Evolutionary conservation across 2,797 vertebrate species (phyloP).

Genomic region (Pantherophis alleghaniensis): DNA sequence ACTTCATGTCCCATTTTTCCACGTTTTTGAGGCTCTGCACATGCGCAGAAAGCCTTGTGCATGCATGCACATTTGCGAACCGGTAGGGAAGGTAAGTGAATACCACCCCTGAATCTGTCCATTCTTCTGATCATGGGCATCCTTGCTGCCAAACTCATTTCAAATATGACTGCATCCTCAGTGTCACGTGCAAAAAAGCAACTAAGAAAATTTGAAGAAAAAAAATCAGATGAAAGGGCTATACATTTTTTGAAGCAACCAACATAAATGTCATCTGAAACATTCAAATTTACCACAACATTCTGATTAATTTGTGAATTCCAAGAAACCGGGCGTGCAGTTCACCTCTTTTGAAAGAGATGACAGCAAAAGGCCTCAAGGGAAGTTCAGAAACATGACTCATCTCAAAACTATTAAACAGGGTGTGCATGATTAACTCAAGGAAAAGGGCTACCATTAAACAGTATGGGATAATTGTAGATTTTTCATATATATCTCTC

Average conservation of each 20-base stretch:
- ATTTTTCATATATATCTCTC: slow-evolving; percentile 1
- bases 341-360: slow-evolving; percentile 10
- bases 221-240: not conserved
- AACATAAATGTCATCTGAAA: slow-evolving; percentile 20
- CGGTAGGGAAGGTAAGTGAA: too few relatives aligned
- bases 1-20: too few relatives aligned
- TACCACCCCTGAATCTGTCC: too few relatives aligned
- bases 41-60: too few relatives aligned
- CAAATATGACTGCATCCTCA: not conserved
- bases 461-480: not conserved
- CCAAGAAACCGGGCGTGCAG: slow-evolving; percentile 26
- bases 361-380: slow-evolving; percentile 46
- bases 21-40: too few relatives aligned
- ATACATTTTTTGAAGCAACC: not conserved
- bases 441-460: slow-evolving; percentile 18
- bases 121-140: not conserved
- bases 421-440: not conserved
- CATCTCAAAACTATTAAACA: not conserved
- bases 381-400: slow-evolving; percentile 24
- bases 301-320: slow-evolving; percentile 25
- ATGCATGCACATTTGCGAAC: too few relatives aligned
- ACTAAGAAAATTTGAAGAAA: not conserved
- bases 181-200: not conserved
- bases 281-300: slow-evolving; percentile 13
- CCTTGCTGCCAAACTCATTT: not conserved